These are phyloP conservation scores for Laothoe populi DNA, from an alignment of 2,888 invertebrate species.

Conservation along the genomic window DNA sequence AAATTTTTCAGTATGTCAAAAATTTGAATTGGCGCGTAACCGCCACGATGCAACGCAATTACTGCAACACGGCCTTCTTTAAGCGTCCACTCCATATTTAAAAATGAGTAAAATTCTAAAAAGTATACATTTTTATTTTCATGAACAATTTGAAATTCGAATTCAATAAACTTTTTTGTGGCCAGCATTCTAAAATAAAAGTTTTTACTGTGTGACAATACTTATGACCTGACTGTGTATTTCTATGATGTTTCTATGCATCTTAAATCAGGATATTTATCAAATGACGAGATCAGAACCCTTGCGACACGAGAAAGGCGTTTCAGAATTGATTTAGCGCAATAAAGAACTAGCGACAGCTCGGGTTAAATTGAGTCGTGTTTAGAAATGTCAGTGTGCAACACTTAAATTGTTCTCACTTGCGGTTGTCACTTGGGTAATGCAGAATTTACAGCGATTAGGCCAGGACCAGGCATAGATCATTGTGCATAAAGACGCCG, in stretches of 20 bases:
- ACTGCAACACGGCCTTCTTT: too few relatives aligned
- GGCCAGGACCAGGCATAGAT: not conserved
- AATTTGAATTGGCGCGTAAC: too few relatives aligned
- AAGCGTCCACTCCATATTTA: too few relatives aligned
- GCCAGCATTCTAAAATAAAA: too few relatives aligned
- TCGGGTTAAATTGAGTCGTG: conserved; percentile 12
- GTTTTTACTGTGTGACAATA: too few relatives aligned
- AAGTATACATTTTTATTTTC: too few relatives aligned
- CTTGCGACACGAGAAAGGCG: conserved; percentile 20
- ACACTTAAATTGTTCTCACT: conserved; percentile 26
- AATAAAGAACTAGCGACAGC: conserved; percentile 8
- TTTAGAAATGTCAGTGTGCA: conserved; percentile 25
- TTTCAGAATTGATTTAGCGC: conserved; percentile 17
- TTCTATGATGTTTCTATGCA: conserved; percentile 1
- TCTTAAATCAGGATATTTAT: conserved; percentile 2
- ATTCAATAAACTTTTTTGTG: too few relatives aligned
- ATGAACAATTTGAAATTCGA: too few relatives aligned
- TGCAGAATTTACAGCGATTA: conserved; percentile 25
- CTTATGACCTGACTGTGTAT: too few relatives aligned
- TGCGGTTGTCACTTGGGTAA: conserved; percentile 28
- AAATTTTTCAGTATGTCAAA: too few relatives aligned
- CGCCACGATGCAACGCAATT: too few relatives aligned
- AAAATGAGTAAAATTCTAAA: too few relatives aligned
- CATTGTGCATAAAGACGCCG: not conserved
- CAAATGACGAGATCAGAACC: not conserved